Percentiles rank a stretch among this genome's conserved stretches.
These are phyloP conservation scores for Lepidurus couesii DNA, from an alignment of 1,140 invertebrate genomes.

Conservation along the genomic window DNA sequence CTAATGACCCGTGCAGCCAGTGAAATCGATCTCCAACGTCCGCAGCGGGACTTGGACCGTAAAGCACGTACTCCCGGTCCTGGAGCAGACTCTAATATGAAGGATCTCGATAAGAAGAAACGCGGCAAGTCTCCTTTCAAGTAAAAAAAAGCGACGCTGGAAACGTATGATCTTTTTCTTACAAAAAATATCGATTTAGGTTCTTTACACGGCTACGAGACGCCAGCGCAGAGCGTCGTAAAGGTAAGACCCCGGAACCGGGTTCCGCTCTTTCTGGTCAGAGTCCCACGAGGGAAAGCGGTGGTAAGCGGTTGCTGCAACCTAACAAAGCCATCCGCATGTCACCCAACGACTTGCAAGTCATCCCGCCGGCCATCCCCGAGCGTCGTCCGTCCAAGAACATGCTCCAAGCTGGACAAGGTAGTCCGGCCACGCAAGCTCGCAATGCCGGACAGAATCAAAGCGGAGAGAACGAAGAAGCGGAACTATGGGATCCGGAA, in stretches of 20 bases:
- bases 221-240: conserved; percentile 57
- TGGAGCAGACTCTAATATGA: conserved; percentile 33
- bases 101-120: conserved; percentile 71
- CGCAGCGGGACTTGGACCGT: conserved; percentile 50
- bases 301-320: conserved; percentile 42
- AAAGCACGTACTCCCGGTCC: conserved; percentile 35
- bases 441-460: conserved; percentile 53
- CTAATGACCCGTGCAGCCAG: conserved; percentile 65
- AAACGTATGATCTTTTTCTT: background rate
- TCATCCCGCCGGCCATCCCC: conserved; percentile 58
- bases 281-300: conserved; percentile 37
- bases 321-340: conserved; percentile 40
- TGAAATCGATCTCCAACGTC: conserved; percentile 62
- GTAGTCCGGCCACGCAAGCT: conserved; percentile 40
- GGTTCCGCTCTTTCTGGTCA: conserved; percentile 37
- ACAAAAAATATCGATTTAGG: conserved; percentile 45
- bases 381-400: conserved; percentile 49
- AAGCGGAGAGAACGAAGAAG: conserved; percentile 60
- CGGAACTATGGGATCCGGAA: conserved; percentile 71
- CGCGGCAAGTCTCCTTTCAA: conserved; percentile 83
- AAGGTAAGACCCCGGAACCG: conserved; percentile 63
- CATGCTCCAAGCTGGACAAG: conserved; percentile 42
- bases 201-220: conserved; percentile 73
- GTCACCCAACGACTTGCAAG: conserved; percentile 54
- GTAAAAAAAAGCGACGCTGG: conserved; percentile 47